Conservation (phyloP, 2,797 vertebrate species). For the Melopsittacus undulatus region DNA sequence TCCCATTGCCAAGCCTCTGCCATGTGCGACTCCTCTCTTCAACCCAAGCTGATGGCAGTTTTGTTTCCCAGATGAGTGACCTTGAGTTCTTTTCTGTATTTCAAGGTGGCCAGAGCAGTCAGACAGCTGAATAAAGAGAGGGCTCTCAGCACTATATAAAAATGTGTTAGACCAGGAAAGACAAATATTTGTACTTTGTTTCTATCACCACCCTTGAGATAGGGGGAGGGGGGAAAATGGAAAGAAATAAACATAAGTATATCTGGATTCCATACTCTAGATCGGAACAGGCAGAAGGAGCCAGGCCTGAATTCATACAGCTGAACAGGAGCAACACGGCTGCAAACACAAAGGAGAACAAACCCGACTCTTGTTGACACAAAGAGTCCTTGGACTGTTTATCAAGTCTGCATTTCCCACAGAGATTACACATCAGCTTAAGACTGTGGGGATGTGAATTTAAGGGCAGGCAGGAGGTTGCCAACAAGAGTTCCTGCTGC, state of each 20-base stretch:
- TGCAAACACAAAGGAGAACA: background rate
- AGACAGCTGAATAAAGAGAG: constrained; percentile 32
- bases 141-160: background rate
- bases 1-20: background rate
- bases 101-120: background rate
- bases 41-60: background rate
- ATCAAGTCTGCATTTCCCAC: constrained; percentile 7
- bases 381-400: background rate
- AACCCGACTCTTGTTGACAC: background rate
- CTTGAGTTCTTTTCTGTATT: background rate
- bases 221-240: too few relatives aligned
- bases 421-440: background rate
- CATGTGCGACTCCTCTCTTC: background rate
- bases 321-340: background rate
- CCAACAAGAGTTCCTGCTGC: background rate
- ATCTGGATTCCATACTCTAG: background rate
- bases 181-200: constrained; percentile 58
- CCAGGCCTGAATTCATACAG: background rate
- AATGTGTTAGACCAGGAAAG: constrained; percentile 36
- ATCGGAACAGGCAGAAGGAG: background rate
- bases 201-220: background rate
- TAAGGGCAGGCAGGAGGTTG: background rate
- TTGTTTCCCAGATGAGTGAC: background rate
- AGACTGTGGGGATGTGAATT: background rate
- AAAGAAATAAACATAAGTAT: background rate